Percentiles rank a stretch among this genome's conserved stretches.
Evolutionary conservation across 2,113 vertebrate species (phyloP).

Genomic region (Datnioides undecimradiatus): DNA sequence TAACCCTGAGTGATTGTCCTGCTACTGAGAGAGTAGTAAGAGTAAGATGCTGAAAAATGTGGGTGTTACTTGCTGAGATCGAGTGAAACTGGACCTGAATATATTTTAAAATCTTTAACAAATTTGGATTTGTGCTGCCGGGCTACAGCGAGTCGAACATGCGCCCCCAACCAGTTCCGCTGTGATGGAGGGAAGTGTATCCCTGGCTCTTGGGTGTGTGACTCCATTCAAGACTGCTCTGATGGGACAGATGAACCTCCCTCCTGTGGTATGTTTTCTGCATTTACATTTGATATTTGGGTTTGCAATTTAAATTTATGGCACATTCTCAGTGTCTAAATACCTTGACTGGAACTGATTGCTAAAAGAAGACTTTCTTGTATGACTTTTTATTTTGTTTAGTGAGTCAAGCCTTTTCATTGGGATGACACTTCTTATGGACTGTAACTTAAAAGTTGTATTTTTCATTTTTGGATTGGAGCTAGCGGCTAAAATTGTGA

Average conservation of each 20-base stretch:
- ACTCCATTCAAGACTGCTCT: constrained; percentile 70
- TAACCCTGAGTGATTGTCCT: neutral
- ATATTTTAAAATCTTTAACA: neutral
- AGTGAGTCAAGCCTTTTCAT: neutral
- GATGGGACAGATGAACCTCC: constrained; percentile 83
- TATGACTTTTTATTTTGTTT: neutral
- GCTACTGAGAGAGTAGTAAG: neutral
- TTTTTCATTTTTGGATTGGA: neutral
- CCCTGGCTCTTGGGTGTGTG: constrained; percentile 76
- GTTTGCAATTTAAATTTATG: neutral
- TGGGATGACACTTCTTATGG: too few relatives aligned
- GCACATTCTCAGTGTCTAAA: neutral
- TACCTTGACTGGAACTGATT: neutral
- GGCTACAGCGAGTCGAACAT: constrained; percentile 68
- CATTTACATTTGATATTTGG: neutral
- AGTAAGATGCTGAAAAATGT: neutral
- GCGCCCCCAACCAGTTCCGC: constrained; percentile 68
- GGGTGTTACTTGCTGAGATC: neutral
- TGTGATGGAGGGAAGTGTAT: constrained; percentile 80
- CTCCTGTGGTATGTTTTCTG: constrained; percentile 70
- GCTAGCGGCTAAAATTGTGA: neutral
- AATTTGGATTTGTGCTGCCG: constrained; percentile 1
- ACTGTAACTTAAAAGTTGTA: neutral
- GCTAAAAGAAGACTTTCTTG: neutral
- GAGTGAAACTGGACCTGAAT: neutral